Base-by-base conservation (phyloP, 2,888 invertebrate genomes). In the Ophion costatus region DNA sequence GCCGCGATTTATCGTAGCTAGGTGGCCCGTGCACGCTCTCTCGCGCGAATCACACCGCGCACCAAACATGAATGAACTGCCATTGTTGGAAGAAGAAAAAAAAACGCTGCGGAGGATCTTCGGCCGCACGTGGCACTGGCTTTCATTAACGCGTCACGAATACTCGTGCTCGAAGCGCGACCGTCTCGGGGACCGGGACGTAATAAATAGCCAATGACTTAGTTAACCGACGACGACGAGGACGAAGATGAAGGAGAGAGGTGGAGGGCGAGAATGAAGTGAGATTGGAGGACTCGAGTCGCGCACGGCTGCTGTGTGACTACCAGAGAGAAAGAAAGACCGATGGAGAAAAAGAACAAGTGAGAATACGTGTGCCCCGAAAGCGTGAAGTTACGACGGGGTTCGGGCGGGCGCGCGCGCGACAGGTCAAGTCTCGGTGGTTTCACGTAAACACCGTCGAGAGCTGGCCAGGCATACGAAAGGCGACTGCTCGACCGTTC, bases 181-280 rank as follows among this genome's bases (percentile, higher is more conserved):
- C 73, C 90, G 89, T 89, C 89, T 87, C 87, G 87, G 80, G 45
- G 61, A 86, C 87, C 87, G 80, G 45, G 61, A 86, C 87, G 89
- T 91, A 92, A 91, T 90, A 91, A 92, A 91, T 91, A 91, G 91
- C 90, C 91, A 88, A 92, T 91, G 91, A 90, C 90, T 90, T 89
- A 89, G 89, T 92, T 90, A 89, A 89, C 85, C 87, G 84, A 77
- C 85, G 85, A 88, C 78, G 85, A 83, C 69, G 83, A 70, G 1
- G 80, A 67, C 59, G 84, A 82, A 79, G 79, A 82, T 42, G 73
- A 76, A 67, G 76, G 66, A 42, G 70, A 69, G 74, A 69, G 24
- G 42, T 67, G 61, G 69, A 75, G 63, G 66, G 45, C 22, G 67
- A 79, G 66, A 74, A 77, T 57, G 74, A 80, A 83, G 73, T 67